These are phyloP conservation scores for Rhabdomys pumilio DNA, from an alignment of 2,797 vertebrate species.

Conservation along the genomic window DNA sequence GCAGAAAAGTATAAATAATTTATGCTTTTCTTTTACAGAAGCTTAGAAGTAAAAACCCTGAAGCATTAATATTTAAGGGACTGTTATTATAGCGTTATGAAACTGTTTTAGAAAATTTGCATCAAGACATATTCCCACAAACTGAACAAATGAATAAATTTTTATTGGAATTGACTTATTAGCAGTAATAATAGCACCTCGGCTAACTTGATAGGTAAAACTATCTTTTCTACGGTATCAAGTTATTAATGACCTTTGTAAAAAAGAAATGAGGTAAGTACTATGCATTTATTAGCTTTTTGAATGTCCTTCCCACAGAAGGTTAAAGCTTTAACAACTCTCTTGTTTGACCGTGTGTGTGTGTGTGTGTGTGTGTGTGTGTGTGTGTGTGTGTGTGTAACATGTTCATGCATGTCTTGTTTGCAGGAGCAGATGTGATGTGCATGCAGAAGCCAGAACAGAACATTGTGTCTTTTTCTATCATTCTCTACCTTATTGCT, in stretches of 20 bases:
- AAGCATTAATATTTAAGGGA: constrained; percentile 63
- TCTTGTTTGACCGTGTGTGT: neutral
- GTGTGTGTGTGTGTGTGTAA: neutral
- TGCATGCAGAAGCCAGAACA: neutral
- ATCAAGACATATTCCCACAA: constrained; percentile 18
- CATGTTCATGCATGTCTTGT: neutral
- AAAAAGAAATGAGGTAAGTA: constrained; percentile 8
- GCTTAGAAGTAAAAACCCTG: constrained; percentile 36
- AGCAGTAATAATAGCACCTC: constrained; percentile 48
- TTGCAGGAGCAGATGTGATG: neutral
- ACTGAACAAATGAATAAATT: constrained; percentile 32
- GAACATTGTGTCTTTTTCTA: neutral
- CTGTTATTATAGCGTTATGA: neutral
- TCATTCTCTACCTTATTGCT: neutral
- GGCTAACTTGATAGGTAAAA: constrained; percentile 54
- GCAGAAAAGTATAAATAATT: constrained; percentile 69
- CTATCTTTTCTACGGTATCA: neutral
- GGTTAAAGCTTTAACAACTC: neutral
- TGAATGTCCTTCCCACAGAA: too few relatives aligned
- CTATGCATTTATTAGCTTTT: constrained; percentile 36
- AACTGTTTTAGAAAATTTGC: constrained; percentile 62
- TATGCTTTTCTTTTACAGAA: constrained; percentile 29
- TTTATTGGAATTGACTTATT: constrained; percentile 46
- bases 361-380: neutral
- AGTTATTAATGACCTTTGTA: constrained; percentile 42